phyloP scores from a whole-genome alignment of 2,888 invertebrate genomes.

The Bibio marci region DNA sequence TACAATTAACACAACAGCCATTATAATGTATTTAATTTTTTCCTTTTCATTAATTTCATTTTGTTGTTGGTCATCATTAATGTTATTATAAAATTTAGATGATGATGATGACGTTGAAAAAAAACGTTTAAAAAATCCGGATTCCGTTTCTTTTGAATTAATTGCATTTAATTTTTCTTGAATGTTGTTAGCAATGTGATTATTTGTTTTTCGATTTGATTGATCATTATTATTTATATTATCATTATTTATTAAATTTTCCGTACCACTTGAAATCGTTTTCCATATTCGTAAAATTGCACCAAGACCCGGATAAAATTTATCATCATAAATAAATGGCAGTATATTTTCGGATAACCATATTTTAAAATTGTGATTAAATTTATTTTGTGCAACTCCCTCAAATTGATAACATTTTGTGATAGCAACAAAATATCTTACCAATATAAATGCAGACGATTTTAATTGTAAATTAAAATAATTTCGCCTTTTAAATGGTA shows the following conservation, averaged over 20 bases:
- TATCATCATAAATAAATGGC: slow-evolving; percentile 20
- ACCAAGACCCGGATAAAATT: slow-evolving; percentile 26
- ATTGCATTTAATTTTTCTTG: too few species aligned
- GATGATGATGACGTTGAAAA: too few species aligned
- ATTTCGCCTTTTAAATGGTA: slow-evolving; percentile 21
- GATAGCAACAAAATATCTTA: slow-evolving; percentile 21
- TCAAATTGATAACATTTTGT: slow-evolving; percentile 21
- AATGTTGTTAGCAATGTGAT: too few species aligned
- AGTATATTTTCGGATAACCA: slow-evolving; percentile 22
- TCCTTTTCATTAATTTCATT: too few species aligned
- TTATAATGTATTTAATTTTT: too few species aligned
- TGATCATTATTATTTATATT: background rate
- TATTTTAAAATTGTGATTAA: slow-evolving; percentile 18
- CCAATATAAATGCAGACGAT: slow-evolving; percentile 18
- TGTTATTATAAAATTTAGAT: too few species aligned
- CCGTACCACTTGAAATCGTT: slow-evolving; percentile 8
- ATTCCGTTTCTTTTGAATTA: too few species aligned
- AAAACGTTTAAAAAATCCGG: too few species aligned
- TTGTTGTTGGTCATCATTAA: too few species aligned
- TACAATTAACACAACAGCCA: too few species aligned
- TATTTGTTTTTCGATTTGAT: too few species aligned
- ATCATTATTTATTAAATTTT: background rate
- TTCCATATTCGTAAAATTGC: slow-evolving; percentile 20
- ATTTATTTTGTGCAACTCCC: slow-evolving; percentile 16
- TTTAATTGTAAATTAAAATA: slow-evolving; percentile 21